phyloP scores from a whole-genome alignment of 92 coral and sea anemone species.

The Virgularia gustaviana region DNA sequence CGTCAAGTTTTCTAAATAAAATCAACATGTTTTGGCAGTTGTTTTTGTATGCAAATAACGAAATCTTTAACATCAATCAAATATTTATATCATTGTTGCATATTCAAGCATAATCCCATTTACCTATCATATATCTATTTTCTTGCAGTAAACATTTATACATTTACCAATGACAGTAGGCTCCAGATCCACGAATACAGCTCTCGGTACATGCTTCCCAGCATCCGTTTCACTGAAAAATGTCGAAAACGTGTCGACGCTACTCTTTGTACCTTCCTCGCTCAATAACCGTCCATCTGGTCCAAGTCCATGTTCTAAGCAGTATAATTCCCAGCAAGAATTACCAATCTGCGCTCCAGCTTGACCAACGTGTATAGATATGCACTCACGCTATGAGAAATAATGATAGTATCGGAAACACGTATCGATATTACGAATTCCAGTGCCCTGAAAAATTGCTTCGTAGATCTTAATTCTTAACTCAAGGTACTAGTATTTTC shows the following conservation, averaged over 20 bases:
- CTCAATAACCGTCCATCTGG: constrained; percentile 24
- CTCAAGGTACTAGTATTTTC: too few species aligned
- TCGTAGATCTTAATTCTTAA: too few species aligned
- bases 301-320: constrained; percentile 33
- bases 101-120: too few species aligned
- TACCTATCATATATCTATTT: background rate
- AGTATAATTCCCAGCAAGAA: constrained; percentile 36
- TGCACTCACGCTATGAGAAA: constrained; percentile 27
- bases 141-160: too few species aligned
- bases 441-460: background rate
- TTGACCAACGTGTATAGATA: constrained; percentile 36
- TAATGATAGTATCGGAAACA: background rate
- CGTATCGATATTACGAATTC: background rate
- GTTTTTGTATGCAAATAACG: too few species aligned
- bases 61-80: too few species aligned
- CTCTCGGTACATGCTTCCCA: constrained; percentile 39
- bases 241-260: constrained; percentile 33
- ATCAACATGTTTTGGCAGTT: too few species aligned
- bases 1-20: too few species aligned
- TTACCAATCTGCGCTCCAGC: constrained; percentile 43
- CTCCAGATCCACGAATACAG: constrained; percentile 26
- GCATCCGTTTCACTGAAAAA: constrained; percentile 42
- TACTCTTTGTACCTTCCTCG: constrained; percentile 7
- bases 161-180: constrained; percentile 39
- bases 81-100: too few species aligned